A percentile compares a stretch with the other conserved stretches of the same genome.
phyloP scores from a whole-genome alignment of 2,888 invertebrate genomes.

The Tetragonisca angustula region DNA sequence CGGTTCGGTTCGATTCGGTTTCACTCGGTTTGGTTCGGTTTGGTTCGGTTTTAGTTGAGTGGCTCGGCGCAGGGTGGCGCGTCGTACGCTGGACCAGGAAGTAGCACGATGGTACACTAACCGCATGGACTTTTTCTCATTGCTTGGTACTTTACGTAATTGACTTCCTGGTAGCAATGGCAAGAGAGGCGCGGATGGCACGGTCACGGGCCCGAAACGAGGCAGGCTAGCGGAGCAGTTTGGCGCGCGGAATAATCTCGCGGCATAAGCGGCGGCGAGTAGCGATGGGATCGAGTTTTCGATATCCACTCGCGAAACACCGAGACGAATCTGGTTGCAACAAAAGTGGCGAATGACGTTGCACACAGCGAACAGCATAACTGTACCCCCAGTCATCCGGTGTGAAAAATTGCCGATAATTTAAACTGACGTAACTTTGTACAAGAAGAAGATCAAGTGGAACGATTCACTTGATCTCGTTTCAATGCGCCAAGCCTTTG shows the following conservation, averaged over 20 bases:
- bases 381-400: too few relatives aligned
- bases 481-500: too few relatives aligned
- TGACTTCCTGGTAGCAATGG: constrained; percentile 61
- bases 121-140: constrained; percentile 59
- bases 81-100: constrained; percentile 56
- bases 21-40: too few relatives aligned
- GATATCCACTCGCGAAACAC: too few relatives aligned
- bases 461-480: too few relatives aligned
- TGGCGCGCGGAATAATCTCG: constrained; percentile 24
- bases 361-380: too few relatives aligned
- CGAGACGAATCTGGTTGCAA: too few relatives aligned
- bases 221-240: constrained; percentile 39
- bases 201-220: constrained; percentile 58
- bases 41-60: too few relatives aligned
- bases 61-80: neutral
- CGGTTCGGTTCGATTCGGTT: neutral
- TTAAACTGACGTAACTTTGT: too few relatives aligned
- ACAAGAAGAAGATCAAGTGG: too few relatives aligned
- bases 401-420: too few relatives aligned
- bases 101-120: constrained; percentile 66
- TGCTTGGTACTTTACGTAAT: constrained; percentile 65
- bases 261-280: neutral
- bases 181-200: constrained; percentile 37
- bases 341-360: too few relatives aligned
- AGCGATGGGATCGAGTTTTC: neutral